phyloP scores from a whole-genome alignment of 1,140 invertebrate genomes.

The Macrobrachium rosenbergii region DNA sequence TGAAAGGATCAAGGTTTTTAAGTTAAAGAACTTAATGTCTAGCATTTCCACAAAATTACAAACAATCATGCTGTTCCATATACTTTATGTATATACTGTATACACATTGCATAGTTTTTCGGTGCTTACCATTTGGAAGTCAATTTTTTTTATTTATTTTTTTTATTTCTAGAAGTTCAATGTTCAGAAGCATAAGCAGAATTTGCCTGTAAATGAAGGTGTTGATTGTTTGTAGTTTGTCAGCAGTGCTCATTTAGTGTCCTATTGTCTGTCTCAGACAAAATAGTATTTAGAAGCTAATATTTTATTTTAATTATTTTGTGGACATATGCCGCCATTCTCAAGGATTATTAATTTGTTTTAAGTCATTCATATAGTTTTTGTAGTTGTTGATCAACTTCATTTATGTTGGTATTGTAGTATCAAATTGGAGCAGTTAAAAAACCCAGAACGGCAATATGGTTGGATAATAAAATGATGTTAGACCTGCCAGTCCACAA shows the following conservation, averaged over 20 bases:
- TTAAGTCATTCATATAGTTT: slow-evolving; percentile 35
- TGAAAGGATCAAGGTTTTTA: slow-evolving; percentile 32
- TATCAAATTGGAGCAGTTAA: slow-evolving; percentile 52
- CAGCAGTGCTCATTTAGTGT: slow-evolving; percentile 65
- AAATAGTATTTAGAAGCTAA: slow-evolving; percentile 63
- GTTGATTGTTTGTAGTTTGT: slow-evolving; percentile 60
- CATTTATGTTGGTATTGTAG: slow-evolving; percentile 49
- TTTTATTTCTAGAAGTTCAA: slow-evolving; percentile 5
- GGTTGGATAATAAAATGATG: slow-evolving; percentile 30
- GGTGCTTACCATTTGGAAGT: no score
- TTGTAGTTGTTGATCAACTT: slow-evolving; percentile 35
- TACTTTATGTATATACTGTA: slow-evolving; percentile 8
- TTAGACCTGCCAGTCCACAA: slow-evolving; percentile 61
- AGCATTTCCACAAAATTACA: slow-evolving; percentile 63
- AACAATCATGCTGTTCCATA: slow-evolving; percentile 57
- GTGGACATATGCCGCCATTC: slow-evolving; percentile 48
- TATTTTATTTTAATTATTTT: slow-evolving; percentile 65
- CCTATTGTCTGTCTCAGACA: slow-evolving; percentile 60
- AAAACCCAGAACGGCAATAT: slow-evolving; percentile 34
- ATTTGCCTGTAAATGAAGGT: slow-evolving; percentile 41
- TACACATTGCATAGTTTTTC: no score
- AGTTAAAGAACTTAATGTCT: slow-evolving; percentile 45
- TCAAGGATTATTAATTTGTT: slow-evolving; percentile 40
- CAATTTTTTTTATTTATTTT: slow-evolving; percentile 28
- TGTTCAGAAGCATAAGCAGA: slow-evolving; percentile 23